phyloP scores from a whole-genome alignment of 2,797 vertebrate genomes.

The Carcharodon carcharias region DNA sequence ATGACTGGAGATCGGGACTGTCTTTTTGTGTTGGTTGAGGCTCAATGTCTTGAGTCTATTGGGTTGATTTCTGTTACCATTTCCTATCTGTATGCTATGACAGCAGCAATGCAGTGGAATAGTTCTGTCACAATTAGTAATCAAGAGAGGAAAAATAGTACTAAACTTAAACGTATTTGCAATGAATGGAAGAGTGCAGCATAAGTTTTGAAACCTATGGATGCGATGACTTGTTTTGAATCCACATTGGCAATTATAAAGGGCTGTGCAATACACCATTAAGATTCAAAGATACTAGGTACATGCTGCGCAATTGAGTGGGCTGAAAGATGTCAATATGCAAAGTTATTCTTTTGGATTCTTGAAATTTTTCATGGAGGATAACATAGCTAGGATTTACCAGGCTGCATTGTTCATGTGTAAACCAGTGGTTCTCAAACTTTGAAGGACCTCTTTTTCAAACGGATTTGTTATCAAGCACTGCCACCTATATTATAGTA shows the following conservation, averaged over 20 bases:
- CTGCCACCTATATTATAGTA: no score
- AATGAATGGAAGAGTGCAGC: not conserved
- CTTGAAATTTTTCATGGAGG: no score
- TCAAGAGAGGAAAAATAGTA: not conserved
- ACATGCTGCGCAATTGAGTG: no score
- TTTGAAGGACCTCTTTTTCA: no score
- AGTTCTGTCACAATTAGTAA: not conserved
- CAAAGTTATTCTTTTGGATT: no score
- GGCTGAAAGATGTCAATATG: no score
- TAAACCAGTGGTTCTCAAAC: no score
- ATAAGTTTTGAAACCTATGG: not conserved
- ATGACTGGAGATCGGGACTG: not conserved
- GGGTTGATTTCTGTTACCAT: not conserved
- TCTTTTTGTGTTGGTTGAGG: not conserved
- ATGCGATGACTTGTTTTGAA: not conserved
- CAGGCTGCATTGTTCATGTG: no score
- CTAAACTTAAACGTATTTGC: not conserved
- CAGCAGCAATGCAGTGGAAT: not conserved
- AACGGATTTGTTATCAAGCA: no score
- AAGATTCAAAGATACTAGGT: no score
- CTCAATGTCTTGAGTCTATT: not conserved
- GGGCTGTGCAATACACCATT: not conserved
- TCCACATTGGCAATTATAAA: no score
- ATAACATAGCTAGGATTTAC: no score
- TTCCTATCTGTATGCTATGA: not conserved